Evolutionary conservation across 2,113 vertebrate species (phyloP).

Genomic region (Dendrocopos noguchii): DNA sequence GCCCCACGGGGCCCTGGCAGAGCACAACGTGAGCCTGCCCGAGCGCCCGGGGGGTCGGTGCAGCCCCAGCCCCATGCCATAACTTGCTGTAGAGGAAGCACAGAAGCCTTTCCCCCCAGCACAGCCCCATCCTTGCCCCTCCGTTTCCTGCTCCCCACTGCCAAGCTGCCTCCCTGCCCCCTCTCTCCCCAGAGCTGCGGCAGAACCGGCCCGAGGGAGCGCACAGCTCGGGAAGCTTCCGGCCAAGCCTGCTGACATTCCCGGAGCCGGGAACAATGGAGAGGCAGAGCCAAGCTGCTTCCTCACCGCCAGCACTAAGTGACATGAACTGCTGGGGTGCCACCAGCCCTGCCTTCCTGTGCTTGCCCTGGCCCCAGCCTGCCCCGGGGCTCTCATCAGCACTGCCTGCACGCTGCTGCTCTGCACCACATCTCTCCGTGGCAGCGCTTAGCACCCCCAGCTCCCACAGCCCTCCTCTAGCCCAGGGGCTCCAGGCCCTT

Average conservation of each 20-base stretch:
- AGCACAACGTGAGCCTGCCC: neutral
- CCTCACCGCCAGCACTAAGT: neutral
- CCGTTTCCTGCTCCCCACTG: neutral
- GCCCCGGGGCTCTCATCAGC: neutral
- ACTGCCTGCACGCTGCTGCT: rapidly evolving
- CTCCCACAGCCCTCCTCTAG: too few species aligned
- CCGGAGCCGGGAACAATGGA: conserved; percentile 38
- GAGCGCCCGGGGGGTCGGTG: rapidly evolving
- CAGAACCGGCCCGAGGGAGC: conserved; percentile 25
- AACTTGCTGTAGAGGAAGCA: neutral
- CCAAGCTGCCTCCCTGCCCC: neutral
- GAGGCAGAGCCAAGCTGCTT: conserved; percentile 14
- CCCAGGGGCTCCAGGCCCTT: too few species aligned
- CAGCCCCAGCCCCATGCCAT: rapidly evolving
- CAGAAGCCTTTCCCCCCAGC: neutral
- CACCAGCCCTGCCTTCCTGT: rapidly evolving
- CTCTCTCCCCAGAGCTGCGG: neutral
- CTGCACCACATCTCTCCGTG: rapidly evolving
- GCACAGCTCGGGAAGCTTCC: conserved; percentile 59
- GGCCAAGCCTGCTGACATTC: conserved; percentile 59
- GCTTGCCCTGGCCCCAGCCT: rapidly evolving
- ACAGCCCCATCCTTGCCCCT: neutral
- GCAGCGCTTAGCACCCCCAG: neutral
- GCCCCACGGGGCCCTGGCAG: rapidly evolving
- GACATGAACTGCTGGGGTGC: neutral